Evolutionary conservation across 2,888 invertebrate genomes (phyloP).

Genomic region (Luffia ferchaultella): DNA sequence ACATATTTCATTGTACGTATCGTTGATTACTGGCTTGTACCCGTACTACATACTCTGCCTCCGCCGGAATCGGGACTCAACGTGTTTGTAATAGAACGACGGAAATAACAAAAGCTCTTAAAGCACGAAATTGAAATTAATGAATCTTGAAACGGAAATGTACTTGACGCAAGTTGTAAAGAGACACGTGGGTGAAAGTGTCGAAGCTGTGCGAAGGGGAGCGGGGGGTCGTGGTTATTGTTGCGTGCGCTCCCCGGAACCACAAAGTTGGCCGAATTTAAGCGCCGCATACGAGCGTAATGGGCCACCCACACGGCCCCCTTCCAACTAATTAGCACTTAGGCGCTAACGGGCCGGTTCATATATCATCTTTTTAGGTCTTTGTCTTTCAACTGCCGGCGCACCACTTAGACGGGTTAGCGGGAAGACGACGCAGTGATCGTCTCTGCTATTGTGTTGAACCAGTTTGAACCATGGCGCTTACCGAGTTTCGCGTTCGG

Average conservation of each 20-base stretch:
- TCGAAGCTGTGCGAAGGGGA: background rate
- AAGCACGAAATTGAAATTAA: no score
- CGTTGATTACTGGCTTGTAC: no score
- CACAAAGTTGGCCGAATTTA: background rate
- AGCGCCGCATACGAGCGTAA: background rate
- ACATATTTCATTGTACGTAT: no score
- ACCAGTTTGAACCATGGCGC: no score
- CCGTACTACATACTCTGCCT: no score
- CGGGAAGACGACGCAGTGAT: background rate
- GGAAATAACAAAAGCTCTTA: no score
- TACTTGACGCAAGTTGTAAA: background rate
- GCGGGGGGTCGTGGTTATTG: background rate
- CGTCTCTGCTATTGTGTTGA: background rate
- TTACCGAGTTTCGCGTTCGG: no score
- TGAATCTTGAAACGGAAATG: no score
- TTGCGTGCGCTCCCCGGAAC: background rate
- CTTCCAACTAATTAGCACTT: background rate
- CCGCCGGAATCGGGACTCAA: background rate
- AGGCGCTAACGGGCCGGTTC: background rate
- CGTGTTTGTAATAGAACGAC: background rate
- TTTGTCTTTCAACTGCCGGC: background rate
- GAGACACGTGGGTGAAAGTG: background rate
- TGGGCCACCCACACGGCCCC: background rate
- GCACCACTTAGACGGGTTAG: no score
- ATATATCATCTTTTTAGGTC: background rate